Base-by-base conservation (phyloP, 2,113 vertebrate genomes). In the Spea multiplicata region DNA sequence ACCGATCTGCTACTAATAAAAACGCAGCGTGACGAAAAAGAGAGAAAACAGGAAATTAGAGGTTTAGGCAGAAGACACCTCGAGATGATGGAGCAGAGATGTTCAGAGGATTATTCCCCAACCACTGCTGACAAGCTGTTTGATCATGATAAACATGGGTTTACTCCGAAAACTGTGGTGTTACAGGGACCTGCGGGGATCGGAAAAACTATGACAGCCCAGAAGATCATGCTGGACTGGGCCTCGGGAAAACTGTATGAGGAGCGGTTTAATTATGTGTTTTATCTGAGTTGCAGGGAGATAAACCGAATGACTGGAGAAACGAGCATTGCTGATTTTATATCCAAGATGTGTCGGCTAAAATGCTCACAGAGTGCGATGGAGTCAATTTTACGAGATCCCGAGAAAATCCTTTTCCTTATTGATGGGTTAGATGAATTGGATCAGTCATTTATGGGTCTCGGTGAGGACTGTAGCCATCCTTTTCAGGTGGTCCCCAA, bases 181-280 rank as follows among this genome's bases (percentile, higher is more conserved):
- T 75, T 91, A 44, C 87, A 87, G 75, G 89, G 89, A 9, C 83
- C 89, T 3, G 86, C 86, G 17, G 90, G 89, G 75, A 87, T 87
- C n/a, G 88, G 90, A 67, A 91, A 91, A 76, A 87, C 88, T 30
- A 84, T 87, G 83, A 88, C 86, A 2, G 84, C 83, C 45, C 85
- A 84, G 49, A 91, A 91, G 49, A 86, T 88, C 71, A 83, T 89
- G 82, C 76, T 84, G 4, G 88, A 87, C 82, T 89, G 88, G 88
- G 87, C 87, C 0, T 73, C 64, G 0, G 87, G 83, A 65, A 74
- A 84, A 57, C 83, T 88, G 14, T 85, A 84, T 73, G 72, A 76
- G 1, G 75, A 76, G 7, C 46, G 76, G n/a, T 89, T 89, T 75
- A 82, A 87, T 46, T 89, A 85, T 8, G 82, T 89, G 17, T 91